These are phyloP conservation scores for Deladenus siricidicola DNA, from an alignment of 2,888 invertebrate species.

Conservation along the genomic window DNA sequence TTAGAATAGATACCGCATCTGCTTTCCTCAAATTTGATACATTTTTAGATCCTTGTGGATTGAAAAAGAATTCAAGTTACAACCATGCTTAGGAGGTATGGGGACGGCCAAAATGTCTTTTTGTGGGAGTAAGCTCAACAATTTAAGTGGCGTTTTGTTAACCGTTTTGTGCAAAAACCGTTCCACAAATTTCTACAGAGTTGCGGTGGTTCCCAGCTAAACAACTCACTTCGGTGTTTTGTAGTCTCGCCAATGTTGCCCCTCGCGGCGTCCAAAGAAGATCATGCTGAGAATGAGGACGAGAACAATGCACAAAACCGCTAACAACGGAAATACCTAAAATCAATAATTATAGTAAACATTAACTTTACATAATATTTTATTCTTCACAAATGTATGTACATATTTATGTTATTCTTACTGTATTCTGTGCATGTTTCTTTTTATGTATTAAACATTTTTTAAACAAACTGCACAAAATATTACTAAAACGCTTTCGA, in stretches of 20 bases:
- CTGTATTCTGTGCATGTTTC: not conserved
- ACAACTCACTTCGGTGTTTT: slow-evolving; percentile 52
- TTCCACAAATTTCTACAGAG: no score
- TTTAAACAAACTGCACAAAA: not conserved
- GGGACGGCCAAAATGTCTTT: no score
- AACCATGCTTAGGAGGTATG: no score
- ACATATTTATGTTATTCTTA: not conserved
- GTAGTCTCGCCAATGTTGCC: slow-evolving; percentile 53
- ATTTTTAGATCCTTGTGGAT: no score
- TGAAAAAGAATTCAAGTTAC: no score
- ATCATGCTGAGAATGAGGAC: slow-evolving; percentile 43
- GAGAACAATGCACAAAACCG: slow-evolving; percentile 43
- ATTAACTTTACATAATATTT: no score
- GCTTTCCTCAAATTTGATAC: no score
- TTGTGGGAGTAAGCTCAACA: no score
- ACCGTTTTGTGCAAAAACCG: no score
- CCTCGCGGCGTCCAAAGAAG: slow-evolving; percentile 53
- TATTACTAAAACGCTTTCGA: slow-evolving; percentile 7
- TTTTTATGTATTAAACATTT: not conserved
- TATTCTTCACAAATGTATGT: not conserved
- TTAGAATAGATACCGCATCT: no score
- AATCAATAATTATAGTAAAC: slow-evolving; percentile 1
- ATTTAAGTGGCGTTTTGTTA: no score
- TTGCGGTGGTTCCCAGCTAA: no score
- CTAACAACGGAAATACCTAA: slow-evolving; percentile 39